Conservation (phyloP, 1,140 invertebrate species). For the Ylistrum balloti region DNA sequence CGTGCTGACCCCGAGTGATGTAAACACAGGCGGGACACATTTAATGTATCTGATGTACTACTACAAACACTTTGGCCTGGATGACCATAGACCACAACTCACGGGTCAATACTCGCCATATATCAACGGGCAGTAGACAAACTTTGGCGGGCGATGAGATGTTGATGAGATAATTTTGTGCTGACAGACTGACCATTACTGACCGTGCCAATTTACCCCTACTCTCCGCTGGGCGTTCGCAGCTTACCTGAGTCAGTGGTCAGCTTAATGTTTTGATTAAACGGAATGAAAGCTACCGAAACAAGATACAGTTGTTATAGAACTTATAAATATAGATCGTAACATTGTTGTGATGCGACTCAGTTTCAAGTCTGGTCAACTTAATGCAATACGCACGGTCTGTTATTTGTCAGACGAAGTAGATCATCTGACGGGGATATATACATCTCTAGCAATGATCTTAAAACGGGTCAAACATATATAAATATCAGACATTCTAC, state of each 20-base stretch:
- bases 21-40: background rate
- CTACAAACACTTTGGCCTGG: background rate
- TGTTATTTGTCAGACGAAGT: background rate
- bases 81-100: background rate
- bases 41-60: background rate
- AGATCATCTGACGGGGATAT: background rate
- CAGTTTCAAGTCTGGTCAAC: background rate
- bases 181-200: background rate
- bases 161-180: constrained; percentile 39
- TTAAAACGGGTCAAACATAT: background rate
- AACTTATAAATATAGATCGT: constrained; percentile 28
- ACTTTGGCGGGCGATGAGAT: background rate
- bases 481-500: background rate
- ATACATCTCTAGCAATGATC: background rate
- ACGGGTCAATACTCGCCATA: background rate
- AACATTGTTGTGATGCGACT: constrained; percentile 17
- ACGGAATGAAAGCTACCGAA: constrained; percentile 21
- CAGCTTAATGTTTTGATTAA: constrained; percentile 28
- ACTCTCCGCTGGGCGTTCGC: background rate
- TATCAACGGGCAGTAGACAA: constrained; percentile 37
- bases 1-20: background rate
- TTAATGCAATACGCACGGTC: background rate
- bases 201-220: constrained; percentile 10
- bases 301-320: constrained; percentile 34
- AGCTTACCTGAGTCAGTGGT: background rate